Evolutionary conservation across 2,113 vertebrate genomes (phyloP).

Genomic region (Pterocles gutturalis): DNA sequence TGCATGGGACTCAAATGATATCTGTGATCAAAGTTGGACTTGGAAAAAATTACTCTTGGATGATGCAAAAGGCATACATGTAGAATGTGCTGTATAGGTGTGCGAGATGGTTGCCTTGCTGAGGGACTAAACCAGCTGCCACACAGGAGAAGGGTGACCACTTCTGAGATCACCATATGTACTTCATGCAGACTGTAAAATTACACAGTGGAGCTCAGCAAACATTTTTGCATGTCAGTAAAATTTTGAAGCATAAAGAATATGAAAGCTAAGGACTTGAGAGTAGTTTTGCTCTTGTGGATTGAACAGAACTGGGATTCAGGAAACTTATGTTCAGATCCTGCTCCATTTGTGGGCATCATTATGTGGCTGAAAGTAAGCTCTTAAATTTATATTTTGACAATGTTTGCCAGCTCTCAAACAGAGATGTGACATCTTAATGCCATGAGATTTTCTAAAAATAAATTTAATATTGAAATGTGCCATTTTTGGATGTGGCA

Average conservation of each 20-base stretch:
- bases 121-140: background rate
- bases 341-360: background rate
- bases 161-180: background rate
- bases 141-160: background rate
- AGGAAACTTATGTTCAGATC: background rate
- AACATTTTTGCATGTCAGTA: background rate
- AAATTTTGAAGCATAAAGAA: background rate
- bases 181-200: background rate
- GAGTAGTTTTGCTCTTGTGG: background rate
- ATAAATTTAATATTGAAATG: background rate
- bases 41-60: background rate
- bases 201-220: background rate
- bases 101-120: background rate
- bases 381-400: background rate
- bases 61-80: rapidly evolving
- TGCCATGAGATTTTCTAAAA: background rate
- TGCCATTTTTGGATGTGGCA: background rate
- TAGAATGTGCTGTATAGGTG: background rate
- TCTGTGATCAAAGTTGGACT: background rate
- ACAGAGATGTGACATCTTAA: background rate
- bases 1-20: background rate
- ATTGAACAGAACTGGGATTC: background rate
- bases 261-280: background rate
- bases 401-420: background rate
- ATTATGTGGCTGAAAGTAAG: background rate